Percentiles rank a stretch among this genome's conserved stretches.
phyloP scores from a whole-genome alignment of 2,797 vertebrate species.

The Esox lucius region DNA sequence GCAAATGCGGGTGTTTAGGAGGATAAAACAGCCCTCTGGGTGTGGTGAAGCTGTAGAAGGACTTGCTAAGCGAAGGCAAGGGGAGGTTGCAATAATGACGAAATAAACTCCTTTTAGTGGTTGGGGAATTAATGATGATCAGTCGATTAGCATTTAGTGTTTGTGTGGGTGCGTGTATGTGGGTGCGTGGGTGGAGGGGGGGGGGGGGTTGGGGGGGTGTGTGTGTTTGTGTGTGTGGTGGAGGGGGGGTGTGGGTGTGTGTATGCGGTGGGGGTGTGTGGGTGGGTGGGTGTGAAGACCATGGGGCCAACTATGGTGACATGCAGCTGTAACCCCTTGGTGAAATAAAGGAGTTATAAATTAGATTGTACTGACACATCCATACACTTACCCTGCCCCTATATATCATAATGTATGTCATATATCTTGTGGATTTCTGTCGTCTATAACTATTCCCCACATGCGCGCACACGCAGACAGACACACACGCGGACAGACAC shows the following conservation, averaged over 20 bases:
- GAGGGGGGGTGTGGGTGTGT: too few relatives aligned
- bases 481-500: too few relatives aligned
- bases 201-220: conserved; percentile 7
- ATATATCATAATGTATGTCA: too few relatives aligned
- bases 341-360: conserved; percentile 59
- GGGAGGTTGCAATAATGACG: background rate
- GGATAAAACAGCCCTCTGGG: background rate
- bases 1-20: conserved; percentile 5
- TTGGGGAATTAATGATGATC: too few relatives aligned
- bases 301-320: conserved; percentile 57
- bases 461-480: too few relatives aligned
- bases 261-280: conserved; percentile 18
- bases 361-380: too few relatives aligned
- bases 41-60: conserved; percentile 7
- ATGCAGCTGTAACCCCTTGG: conserved; percentile 54
- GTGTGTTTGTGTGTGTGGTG: conserved; percentile 13
- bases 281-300: conserved; percentile 18
- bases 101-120: background rate
- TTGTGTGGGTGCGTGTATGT: background rate
- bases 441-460: too few relatives aligned
- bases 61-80: background rate
- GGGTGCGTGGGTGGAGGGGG: background rate
- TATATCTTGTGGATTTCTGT: too few relatives aligned
- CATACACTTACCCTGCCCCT: too few relatives aligned
- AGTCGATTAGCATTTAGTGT: too few relatives aligned